phyloP scores from a whole-genome alignment of 2,113 vertebrate species.

The Dissostichus mawsoni region DNA sequence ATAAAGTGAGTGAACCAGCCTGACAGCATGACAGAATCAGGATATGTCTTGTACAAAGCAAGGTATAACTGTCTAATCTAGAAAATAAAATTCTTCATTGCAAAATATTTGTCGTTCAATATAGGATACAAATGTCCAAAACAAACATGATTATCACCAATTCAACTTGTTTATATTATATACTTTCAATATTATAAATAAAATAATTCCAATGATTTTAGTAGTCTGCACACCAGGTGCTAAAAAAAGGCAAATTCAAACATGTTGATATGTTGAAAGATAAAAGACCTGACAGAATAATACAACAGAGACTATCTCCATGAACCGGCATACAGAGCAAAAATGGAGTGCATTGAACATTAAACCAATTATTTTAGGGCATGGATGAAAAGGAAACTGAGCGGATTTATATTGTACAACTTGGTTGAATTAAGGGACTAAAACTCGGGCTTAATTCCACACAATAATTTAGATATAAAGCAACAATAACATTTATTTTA shows the following conservation, averaged over 20 bases:
- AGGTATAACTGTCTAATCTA: slow-evolving; percentile 71
- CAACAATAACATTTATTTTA: slow-evolving; percentile 22
- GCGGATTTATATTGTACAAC: slow-evolving; percentile 14
- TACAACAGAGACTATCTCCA: slow-evolving; percentile 58
- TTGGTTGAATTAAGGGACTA: neutral
- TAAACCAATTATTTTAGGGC: slow-evolving; percentile 43
- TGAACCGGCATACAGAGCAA: slow-evolving; percentile 47
- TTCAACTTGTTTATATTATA: slow-evolving; percentile 77
- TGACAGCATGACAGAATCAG: slow-evolving; percentile 76
- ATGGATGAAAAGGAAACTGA: slow-evolving; percentile 32
- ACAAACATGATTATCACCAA: slow-evolving; percentile 76
- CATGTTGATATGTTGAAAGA: slow-evolving; percentile 67
- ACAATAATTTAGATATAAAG: slow-evolving; percentile 3
- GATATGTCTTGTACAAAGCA: slow-evolving; percentile 77
- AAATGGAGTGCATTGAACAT: slow-evolving; percentile 21
- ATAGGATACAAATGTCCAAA: slow-evolving; percentile 80
- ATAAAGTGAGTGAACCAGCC: slow-evolving; percentile 79
- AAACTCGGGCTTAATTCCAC: neutral
- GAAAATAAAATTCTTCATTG: slow-evolving; percentile 73
- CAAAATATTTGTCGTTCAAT: slow-evolving; percentile 79
- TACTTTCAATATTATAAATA: slow-evolving; percentile 80
- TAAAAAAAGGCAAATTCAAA: slow-evolving; percentile 71
- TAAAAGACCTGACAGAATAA: slow-evolving; percentile 64
- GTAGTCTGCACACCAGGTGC: slow-evolving; percentile 86
- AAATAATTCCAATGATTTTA: slow-evolving; percentile 72